phyloP scores from a whole-genome alignment of 2,797 vertebrate species.

The Hydrophis major region DNA sequence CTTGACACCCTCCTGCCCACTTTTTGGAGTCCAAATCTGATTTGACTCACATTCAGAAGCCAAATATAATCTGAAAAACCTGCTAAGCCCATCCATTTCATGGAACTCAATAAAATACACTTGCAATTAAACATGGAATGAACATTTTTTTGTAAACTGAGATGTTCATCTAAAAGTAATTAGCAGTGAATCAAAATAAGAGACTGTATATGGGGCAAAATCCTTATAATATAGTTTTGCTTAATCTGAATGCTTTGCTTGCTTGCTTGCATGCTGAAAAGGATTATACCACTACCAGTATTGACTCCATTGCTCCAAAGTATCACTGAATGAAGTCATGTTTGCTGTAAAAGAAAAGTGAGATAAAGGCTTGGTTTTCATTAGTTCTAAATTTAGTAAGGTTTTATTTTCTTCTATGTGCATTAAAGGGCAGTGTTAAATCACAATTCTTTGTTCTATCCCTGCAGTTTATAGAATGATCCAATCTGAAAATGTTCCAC shows the following conservation, averaged over 20 bases:
- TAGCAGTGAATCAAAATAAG: not conserved
- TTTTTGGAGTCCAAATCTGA: not conserved
- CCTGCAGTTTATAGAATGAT: not conserved
- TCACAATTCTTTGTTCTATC: not conserved
- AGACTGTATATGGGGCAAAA: not conserved
- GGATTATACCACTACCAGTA: not conserved
- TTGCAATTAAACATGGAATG: not conserved
- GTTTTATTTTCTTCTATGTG: not conserved
- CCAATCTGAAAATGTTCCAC: not conserved
- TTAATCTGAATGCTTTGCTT: not conserved
- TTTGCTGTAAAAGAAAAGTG: not conserved
- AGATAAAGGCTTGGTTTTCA: not conserved
- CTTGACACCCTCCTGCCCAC: not conserved
- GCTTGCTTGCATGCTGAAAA: not conserved
- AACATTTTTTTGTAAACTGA: not conserved
- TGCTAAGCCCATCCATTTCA: not conserved
- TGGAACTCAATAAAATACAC: not conserved
- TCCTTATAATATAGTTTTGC: not conserved
- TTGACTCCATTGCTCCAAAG: not conserved
- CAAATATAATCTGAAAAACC: not conserved
- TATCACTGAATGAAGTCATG: not conserved
- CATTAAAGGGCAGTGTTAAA: not conserved
- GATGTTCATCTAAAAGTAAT: not conserved
- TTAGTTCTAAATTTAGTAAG: not conserved
- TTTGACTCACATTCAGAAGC: not conserved